Conservation (phyloP, 2,113 vertebrate genomes). For the Brienomyrus brachyistius region DNA sequence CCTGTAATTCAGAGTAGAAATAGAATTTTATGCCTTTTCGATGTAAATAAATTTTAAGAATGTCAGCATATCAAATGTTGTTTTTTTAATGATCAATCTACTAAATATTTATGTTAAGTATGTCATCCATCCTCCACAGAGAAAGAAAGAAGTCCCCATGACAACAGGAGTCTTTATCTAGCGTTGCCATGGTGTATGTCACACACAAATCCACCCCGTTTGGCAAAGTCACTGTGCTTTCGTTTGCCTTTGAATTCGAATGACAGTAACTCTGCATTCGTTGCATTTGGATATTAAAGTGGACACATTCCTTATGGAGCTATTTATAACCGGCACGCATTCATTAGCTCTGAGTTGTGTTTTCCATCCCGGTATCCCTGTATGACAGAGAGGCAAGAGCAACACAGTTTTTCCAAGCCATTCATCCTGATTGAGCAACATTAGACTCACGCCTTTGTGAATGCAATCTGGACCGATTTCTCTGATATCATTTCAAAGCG, state of each 20-base stretch:
- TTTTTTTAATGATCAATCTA: background rate
- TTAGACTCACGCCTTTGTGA: background rate
- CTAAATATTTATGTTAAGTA: background rate
- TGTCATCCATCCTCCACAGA: background rate
- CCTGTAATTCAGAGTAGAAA: background rate
- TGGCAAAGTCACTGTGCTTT: background rate
- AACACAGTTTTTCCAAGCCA: background rate
- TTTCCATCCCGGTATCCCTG: background rate
- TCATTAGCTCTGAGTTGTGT: background rate
- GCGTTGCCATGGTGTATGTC: background rate
- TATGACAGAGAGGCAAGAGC: background rate
- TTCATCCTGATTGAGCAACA: background rate
- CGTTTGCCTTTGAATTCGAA: background rate
- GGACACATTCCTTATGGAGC: background rate
- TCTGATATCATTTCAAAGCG: background rate
- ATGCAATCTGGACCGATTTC: background rate
- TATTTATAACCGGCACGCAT: background rate
- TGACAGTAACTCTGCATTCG: background rate
- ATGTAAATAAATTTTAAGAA: background rate
- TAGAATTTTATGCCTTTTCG: background rate
- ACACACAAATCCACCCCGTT: background rate
- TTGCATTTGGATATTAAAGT: background rate
- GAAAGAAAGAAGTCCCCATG: conserved; percentile 10
- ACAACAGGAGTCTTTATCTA: conserved; percentile 8
- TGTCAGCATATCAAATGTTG: background rate